phyloP scores from a whole-genome alignment of 2,113 vertebrate genomes.

The Manacus vitellinus region DNA sequence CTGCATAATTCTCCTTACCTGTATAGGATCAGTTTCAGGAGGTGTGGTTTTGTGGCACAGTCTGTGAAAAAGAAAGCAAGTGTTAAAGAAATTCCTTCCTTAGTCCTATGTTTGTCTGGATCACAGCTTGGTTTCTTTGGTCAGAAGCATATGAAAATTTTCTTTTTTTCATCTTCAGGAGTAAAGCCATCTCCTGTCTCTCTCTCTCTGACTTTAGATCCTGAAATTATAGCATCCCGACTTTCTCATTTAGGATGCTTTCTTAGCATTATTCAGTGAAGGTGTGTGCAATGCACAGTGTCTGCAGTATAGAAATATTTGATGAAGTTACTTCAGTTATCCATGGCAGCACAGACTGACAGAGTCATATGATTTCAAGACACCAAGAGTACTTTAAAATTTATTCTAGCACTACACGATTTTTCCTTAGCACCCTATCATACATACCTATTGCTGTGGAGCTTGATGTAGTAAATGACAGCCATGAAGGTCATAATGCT shows the following conservation, averaged over 20 bases:
- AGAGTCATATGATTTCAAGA: neutral
- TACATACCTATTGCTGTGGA: conserved; percentile 56
- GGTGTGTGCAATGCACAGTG: neutral
- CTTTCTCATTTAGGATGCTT: neutral
- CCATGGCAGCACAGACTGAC: neutral
- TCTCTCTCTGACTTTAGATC: neutral
- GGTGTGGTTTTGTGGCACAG: neutral
- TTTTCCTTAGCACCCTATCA: neutral
- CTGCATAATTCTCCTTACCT: conserved; percentile 39
- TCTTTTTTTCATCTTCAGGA: neutral
- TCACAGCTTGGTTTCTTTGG: neutral
- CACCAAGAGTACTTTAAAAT: neutral
- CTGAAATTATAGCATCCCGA: neutral
- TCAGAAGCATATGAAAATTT: neutral
- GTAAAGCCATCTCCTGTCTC: neutral
- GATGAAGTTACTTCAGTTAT: neutral
- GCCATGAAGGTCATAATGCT: neutral
- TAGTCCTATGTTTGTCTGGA: neutral
- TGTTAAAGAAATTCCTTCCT: neutral
- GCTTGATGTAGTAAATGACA: neutral
- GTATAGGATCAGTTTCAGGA: neutral
- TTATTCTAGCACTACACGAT: neutral
- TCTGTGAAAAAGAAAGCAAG: neutral
- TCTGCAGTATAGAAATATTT: neutral
- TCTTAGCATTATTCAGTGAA: neutral